phyloP scores from a whole-genome alignment of 2,113 vertebrate genomes.

The Notechis scutatus region DNA sequence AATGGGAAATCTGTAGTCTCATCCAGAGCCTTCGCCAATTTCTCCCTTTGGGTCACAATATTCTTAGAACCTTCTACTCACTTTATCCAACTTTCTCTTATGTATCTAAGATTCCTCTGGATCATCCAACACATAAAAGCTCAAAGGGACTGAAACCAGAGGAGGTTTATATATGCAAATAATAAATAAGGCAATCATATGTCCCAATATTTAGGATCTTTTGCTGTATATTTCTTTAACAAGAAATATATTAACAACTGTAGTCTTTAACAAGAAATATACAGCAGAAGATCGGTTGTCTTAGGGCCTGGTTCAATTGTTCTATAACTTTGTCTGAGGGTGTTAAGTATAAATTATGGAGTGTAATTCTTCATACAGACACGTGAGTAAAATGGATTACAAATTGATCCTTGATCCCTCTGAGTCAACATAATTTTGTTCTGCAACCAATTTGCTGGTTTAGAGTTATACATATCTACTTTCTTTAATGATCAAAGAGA shows the following conservation, averaged over 20 bases:
- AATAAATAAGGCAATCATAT: background rate
- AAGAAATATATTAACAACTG: too few species aligned
- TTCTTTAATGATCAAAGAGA: background rate
- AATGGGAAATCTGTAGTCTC: background rate
- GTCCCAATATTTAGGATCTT: background rate
- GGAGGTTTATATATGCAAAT: background rate
- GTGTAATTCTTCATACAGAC: background rate
- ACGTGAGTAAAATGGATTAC: background rate
- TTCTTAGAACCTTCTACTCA: background rate
- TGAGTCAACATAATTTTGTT: background rate
- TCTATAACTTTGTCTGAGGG: background rate
- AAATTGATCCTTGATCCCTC: background rate
- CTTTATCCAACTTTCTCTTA: background rate
- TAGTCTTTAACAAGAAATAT: background rate
- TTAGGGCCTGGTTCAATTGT: background rate
- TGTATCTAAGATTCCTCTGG: background rate
- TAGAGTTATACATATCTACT: background rate
- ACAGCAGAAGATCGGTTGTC: too few species aligned
- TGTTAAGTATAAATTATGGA: background rate
- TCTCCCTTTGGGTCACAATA: background rate
- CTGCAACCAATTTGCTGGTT: background rate
- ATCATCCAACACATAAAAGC: background rate
- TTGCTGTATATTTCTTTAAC: background rate
- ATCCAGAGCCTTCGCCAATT: background rate
- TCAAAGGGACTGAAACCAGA: background rate